These are phyloP conservation scores for Drosophila imparisetae DNA, from an alignment of 2,888 invertebrate genomes.

Conservation along the genomic window DNA sequence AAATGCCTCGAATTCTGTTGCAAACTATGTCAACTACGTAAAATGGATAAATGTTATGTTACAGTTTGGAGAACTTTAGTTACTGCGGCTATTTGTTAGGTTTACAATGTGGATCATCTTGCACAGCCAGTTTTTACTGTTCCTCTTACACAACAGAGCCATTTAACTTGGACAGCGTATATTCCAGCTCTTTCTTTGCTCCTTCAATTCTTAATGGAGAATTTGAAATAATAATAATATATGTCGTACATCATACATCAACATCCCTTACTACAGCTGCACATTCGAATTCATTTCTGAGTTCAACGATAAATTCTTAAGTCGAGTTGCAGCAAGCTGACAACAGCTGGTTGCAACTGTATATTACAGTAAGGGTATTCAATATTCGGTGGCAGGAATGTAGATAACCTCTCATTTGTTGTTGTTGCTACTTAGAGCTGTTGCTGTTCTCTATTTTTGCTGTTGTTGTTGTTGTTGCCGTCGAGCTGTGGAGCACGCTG, in stretches of 20 bases:
- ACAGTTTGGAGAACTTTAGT: neutral
- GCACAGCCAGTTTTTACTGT: neutral
- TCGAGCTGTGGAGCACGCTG: constrained; percentile 48
- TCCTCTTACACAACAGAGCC: neutral
- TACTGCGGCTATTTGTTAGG: neutral
- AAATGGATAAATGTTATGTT: neutral
- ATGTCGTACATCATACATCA: neutral
- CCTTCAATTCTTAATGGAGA: neutral
- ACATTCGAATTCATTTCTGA: neutral
- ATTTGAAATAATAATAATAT: neutral
- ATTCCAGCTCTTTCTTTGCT: neutral
- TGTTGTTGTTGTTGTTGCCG: constrained; percentile 19
- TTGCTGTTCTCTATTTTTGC: constrained; percentile 5
- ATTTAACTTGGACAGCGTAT: neutral
- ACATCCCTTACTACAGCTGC: neutral
- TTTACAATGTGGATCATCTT: neutral
- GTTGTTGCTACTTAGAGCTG: constrained; percentile 25
- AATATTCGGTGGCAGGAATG: neutral
- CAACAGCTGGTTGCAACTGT: neutral
- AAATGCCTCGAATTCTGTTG: neutral
- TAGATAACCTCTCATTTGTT: constrained; percentile 8
- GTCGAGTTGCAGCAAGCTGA: neutral
- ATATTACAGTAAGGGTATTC: constrained; percentile 19
- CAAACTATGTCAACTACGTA: neutral
- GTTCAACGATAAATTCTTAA: neutral